phyloP scores from a whole-genome alignment of 2,113 vertebrate genomes.

The Rana temporaria region DNA sequence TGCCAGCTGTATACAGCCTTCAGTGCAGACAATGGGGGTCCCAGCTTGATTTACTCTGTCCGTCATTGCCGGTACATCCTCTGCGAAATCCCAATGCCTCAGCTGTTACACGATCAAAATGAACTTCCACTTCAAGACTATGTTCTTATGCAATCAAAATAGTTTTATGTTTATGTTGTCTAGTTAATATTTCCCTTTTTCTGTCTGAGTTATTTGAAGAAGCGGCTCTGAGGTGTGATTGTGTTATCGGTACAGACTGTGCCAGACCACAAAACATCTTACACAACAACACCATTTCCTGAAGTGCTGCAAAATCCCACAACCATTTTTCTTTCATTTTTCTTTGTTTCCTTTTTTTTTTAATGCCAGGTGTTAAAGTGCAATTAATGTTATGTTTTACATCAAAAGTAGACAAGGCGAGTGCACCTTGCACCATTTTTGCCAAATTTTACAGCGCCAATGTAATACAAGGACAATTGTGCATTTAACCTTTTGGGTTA shows the following conservation, averaged over 20 bases:
- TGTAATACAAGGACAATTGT: too few species aligned
- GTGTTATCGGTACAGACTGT: constrained; percentile 38
- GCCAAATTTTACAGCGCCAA: too few species aligned
- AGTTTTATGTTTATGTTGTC: constrained; percentile 6
- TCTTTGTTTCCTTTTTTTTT: not conserved
- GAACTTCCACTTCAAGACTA: not conserved
- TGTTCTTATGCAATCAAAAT: not conserved
- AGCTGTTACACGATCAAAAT: too few species aligned
- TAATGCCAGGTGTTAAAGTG: constrained; percentile 18
- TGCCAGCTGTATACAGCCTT: too few species aligned
- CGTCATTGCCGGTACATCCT: too few species aligned
- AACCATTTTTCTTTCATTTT: not conserved
- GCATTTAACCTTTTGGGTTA: too few species aligned
- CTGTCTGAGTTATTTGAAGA: constrained; percentile 19
- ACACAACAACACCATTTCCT: constrained; percentile 42
- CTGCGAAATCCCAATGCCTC: too few species aligned
- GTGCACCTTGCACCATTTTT: too few species aligned
- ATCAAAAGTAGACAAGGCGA: too few species aligned
- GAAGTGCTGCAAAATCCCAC: constrained; percentile 2
- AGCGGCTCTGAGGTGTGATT: not conserved
- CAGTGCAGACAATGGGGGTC: too few species aligned
- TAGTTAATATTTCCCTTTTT: constrained; percentile 37
- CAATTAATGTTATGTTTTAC: not conserved
- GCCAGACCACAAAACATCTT: constrained; percentile 4
- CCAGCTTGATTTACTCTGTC: too few species aligned